These are phyloP conservation scores for Synanthedon formicaeformis DNA, from an alignment of 2,888 invertebrate genomes.

Conservation along the genomic window DNA sequence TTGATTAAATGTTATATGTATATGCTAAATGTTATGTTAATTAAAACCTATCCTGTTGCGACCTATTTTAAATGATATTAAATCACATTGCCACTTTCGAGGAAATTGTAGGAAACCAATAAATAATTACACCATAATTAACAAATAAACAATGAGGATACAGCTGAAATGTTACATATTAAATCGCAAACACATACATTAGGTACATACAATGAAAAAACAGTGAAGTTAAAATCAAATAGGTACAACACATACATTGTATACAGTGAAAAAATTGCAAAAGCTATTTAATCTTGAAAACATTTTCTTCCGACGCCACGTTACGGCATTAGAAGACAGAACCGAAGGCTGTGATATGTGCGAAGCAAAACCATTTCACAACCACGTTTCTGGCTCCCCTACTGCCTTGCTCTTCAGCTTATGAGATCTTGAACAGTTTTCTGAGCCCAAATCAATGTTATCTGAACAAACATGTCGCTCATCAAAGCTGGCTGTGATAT, in stretches of 20 bases:
- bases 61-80: no score
- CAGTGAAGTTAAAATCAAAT: no score
- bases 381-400: slow-evolving; percentile 80
- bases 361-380: slow-evolving; percentile 77
- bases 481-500: slow-evolving; percentile 99
- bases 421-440: background rate
- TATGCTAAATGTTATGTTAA: no score
- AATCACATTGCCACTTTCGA: no score
- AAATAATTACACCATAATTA: no score
- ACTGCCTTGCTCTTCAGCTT: slow-evolving; percentile 1
- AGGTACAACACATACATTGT: no score
- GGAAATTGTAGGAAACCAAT: no score
- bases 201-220: background rate
- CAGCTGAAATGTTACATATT: no score
- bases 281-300: background rate
- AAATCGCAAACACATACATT: no score
- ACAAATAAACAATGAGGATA: no score
- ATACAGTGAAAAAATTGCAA: background rate
- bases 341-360: slow-evolving; percentile 99
- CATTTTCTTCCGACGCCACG: background rate
- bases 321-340: slow-evolving; percentile 75
- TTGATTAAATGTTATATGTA: no score
- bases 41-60: no score
- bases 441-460: background rate
- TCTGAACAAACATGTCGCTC: slow-evolving; percentile 70